Evolutionary conservation across 2,797 vertebrate genomes (phyloP), one percentile per base, ranked within the genome.

Genomic region (Myoxocephalus aenaeus): DNA sequence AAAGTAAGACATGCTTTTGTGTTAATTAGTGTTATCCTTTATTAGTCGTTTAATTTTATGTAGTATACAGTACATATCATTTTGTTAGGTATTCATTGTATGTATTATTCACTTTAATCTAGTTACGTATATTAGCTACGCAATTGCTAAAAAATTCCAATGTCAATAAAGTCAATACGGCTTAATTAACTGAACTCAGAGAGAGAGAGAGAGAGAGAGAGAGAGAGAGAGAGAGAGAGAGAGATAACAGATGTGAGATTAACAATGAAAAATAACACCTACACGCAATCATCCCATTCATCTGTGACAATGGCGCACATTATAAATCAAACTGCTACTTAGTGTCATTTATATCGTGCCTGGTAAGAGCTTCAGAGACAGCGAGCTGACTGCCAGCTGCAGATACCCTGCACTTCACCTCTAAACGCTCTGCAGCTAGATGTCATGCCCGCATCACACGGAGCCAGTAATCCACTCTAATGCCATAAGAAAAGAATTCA

Each of bases 381-480:
- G 51, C 48, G 42, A 67, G 73, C 71, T 58, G 78, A 80, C 75
- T 77, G 77, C 75, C 86, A 69, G 64, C 79, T 76, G 48, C 69
- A 75, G 82, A 89, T 74, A 74, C 70, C 80, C 77, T 64, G 73
- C 75, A 29, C 83, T 83, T 90, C 76, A 87, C 83, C 82, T 89
- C 83, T 51, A 75, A 82, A 82, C 34, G 73, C 77, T 91, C 80
- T 72, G 65, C 5, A 40, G 48, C 77, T 85, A 44, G 79, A 74
- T 46, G 80, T 62, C 77, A 27, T n/a, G 68, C 68, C 66, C 73
- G 51, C 83, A 77, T 84, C 70, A 63, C 76, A 61, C 22, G 2
- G 65, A 72, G 75, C 75, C 89, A 82, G 68, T 92, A 91, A 92
- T 90, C 88, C 85, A 81, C 80, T 70, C 79, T 86, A 89, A 91